Conservation (phyloP, 2,113 vertebrate species). For the Neoarius graeffei region DNA sequence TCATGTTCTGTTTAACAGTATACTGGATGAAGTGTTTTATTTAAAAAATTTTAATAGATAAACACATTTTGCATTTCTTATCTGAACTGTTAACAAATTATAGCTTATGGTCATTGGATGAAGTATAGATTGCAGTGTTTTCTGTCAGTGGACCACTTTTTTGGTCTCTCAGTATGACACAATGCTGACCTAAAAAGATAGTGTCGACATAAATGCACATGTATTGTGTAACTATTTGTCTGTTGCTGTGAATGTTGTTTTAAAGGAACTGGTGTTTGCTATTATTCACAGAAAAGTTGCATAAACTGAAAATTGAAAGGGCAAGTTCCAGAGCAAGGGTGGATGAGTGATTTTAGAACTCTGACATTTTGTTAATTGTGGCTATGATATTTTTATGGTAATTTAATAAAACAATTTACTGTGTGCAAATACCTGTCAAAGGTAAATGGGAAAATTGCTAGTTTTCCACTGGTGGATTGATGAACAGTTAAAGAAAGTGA, state of each 20-base stretch:
- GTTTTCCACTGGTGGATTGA: neutral
- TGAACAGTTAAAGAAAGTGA: neutral
- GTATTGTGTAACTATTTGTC: constrained; percentile 20
- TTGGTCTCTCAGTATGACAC: neutral
- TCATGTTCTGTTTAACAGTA: neutral
- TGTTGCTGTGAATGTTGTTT: constrained; percentile 33
- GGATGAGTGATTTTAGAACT: neutral
- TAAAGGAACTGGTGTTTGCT: neutral
- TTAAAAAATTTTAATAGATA: neutral
- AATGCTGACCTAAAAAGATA: neutral
- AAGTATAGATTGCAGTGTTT: constrained; percentile 9
- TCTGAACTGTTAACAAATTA: neutral
- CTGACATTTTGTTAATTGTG: neutral
- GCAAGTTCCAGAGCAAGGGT: neutral
- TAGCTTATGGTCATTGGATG: constrained; percentile 4
- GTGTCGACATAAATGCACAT: constrained; percentile 33
- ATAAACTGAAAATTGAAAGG: neutral
- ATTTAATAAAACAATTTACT: neutral
- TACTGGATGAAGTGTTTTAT: neutral
- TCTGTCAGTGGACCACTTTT: neutral
- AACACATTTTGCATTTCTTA: neutral
- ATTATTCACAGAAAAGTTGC: neutral
- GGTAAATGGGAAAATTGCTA: neutral
- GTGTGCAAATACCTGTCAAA: neutral
- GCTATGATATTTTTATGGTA: neutral